Conservation (phyloP, 2,113 vertebrate genomes). For the Drymodes brunneopygia region DNA sequence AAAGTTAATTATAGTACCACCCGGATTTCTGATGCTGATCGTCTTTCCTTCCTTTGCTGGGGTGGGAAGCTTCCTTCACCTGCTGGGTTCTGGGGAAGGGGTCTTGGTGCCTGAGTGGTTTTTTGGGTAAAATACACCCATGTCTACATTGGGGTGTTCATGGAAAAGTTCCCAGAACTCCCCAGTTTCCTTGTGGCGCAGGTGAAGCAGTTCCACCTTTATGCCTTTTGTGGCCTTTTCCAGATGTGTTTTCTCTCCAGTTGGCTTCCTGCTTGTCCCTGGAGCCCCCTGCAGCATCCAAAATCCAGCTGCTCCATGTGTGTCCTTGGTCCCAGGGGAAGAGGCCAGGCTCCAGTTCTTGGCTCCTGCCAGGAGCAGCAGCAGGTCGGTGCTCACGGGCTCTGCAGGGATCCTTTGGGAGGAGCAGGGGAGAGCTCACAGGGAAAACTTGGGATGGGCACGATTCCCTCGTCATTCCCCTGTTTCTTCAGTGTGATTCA, state of each 20-base stretch:
- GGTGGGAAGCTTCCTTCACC: neutral
- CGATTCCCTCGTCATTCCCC: accelerated
- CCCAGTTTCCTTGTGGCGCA: neutral
- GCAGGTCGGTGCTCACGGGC: neutral
- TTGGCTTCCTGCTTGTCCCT: neutral
- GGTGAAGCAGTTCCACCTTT: neutral
- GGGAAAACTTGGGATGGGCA: neutral
- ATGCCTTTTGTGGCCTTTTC: neutral
- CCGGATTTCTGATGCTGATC: slow-evolving; percentile 4
- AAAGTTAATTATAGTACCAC: slow-evolving; percentile 70
- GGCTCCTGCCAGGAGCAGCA: neutral
- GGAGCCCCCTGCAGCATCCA: neutral
- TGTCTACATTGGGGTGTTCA: accelerated
- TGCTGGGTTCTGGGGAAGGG: neutral
- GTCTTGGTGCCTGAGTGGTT: accelerated
- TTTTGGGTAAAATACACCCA: neutral
- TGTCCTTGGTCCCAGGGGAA: neutral
- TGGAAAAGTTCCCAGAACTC: neutral
- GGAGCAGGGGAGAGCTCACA: neutral
- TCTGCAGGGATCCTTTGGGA: neutral
- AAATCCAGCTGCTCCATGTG: neutral
- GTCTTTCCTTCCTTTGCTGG: neutral
- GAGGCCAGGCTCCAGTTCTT: accelerated
- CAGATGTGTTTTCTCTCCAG: neutral
- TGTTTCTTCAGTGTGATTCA: neutral